Base-by-base conservation (phyloP, 2,888 invertebrate species). In the Ischnura elegans region DNA sequence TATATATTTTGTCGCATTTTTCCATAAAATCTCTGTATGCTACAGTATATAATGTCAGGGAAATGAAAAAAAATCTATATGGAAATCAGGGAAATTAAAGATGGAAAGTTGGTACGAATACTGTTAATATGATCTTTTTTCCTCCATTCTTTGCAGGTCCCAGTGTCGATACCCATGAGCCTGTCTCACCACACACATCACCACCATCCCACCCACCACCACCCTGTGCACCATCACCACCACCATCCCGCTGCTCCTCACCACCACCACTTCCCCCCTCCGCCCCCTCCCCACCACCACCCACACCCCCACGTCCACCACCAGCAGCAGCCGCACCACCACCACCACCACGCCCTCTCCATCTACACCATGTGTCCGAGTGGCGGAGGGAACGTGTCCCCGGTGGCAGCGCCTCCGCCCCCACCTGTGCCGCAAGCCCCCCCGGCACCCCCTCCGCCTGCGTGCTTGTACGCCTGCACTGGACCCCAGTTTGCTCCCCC, bases 401-500 rank as follows among this genome's bases (percentile, higher is more conserved):
- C 94, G 95, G 43, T 95, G 95, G 95, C 95, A 51, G 95, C 95
- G 95, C 10, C 95, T 95, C 95, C 51, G 95, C 95, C 25, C 95
- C 95, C 43, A 95, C 95, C 94, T 95, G 95, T 94, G 95, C 95
- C 93, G 95, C 96, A 3, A 96, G 96, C 90, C 6, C 55, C 87
- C 43, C 90, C 90, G 10, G 90, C 90, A 25, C 90, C 90, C 13
- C 87, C 87, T 19, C 87, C 87, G 10, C 90, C 90, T 66, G 61
- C 61, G 43, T 90, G 90, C 61, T 45, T 96, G 93, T 96, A 96
- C 94, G 94, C 96, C 45, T 95, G 95, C 25, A 95, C 95, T 25
- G 94, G 95, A 51, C 95, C 96, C 61, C 95, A 96, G 93, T 96
- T 96, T 94, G 95, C 96, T 93, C 96, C 96, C 93, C 95, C 96